Evolutionary conservation across 2,797 vertebrate species (phyloP), one percentile per base, ranked within the genome.

Genomic region (Apodemus agrarius): DNA sequence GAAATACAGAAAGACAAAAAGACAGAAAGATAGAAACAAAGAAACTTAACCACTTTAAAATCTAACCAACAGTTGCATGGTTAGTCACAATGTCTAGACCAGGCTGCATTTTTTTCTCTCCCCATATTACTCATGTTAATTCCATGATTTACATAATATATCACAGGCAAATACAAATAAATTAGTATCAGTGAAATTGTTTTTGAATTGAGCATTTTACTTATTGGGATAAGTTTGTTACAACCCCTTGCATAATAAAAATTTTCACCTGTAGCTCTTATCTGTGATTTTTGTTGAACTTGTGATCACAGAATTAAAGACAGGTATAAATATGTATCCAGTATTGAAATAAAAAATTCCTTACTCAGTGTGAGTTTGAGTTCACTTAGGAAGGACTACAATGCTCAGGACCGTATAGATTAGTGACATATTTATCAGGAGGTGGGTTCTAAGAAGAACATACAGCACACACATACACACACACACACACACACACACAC

Each of bases 71-170:
- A 85, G 14, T 63, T 16, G 34, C 0, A 46, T 52, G 16, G 12
- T 94, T 0, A 26, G 6, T 95, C 24, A 31, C 57, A n/a, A 43
- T 57, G 24, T 9, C 76, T 75, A 65, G 34, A 63, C 1, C 5
- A 31, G 4, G 37, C 13, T 12, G 43, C 1, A 2, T 12, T 75
- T 16, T 16, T 79, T 19, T 0, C 19, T 78, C 4, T 22, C 1
- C 4, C 1, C 0, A n/a, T 16, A 14, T 57, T 6, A 43, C 4
- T 6, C 12, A 17, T 13, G 24, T 0, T 10, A 34, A 61, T 59
- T 76, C 46, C 59, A 12, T 74, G 21, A 46, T 22, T 83, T 13
- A 37, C 7, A 72, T 72, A 72, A 19, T 37, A 26, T 40, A 19
- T 85, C 34, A 54, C 16, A 14, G 79, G 1, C 1, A 14, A n/a